A percentile compares a stretch with the other conserved stretches of the same genome.
Evolutionary conservation across 1,140 invertebrate genomes (phyloP).

Genomic region (Ceratina australensis): DNA sequence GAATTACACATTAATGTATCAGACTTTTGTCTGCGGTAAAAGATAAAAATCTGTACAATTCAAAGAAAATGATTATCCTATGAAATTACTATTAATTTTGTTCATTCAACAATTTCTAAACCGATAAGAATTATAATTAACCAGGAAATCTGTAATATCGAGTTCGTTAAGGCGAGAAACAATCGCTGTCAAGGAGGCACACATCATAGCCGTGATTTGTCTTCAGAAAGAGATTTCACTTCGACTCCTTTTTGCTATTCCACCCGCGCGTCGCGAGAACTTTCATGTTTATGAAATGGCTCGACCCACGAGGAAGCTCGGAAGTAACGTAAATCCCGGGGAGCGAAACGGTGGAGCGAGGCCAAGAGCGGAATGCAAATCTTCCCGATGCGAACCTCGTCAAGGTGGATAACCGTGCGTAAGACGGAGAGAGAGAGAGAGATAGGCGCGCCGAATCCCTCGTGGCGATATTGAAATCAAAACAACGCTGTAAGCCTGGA

Average conservation of each 20-base stretch:
- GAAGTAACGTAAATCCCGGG: slow-evolving; percentile 64
- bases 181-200: too few species aligned
- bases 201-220: slow-evolving; percentile 57
- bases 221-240: slow-evolving; percentile 57
- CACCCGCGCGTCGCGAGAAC: slow-evolving; percentile 64
- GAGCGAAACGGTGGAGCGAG: slow-evolving; percentile 41
- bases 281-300: slow-evolving; percentile 70
- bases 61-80: too few species aligned
- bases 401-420: slow-evolving; percentile 15
- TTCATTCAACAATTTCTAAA: too few species aligned
- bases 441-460: neutral
- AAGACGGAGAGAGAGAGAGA: too few species aligned
- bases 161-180: too few species aligned
- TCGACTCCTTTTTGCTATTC: slow-evolving; percentile 60
- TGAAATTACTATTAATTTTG: too few species aligned
- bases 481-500: slow-evolving; percentile 21
- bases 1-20: too few species aligned
- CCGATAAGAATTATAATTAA: too few species aligned
- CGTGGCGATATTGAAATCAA: slow-evolving; percentile 43
- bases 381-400: slow-evolving; percentile 41
- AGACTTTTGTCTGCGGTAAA: too few species aligned
- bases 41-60: too few species aligned
- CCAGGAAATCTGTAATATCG: too few species aligned
- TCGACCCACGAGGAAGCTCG: slow-evolving; percentile 39
- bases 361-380: slow-evolving; percentile 57